Evolutionary conservation across 2,888 invertebrate species (phyloP).

Genomic region (Carpatolechia fugitivella): DNA sequence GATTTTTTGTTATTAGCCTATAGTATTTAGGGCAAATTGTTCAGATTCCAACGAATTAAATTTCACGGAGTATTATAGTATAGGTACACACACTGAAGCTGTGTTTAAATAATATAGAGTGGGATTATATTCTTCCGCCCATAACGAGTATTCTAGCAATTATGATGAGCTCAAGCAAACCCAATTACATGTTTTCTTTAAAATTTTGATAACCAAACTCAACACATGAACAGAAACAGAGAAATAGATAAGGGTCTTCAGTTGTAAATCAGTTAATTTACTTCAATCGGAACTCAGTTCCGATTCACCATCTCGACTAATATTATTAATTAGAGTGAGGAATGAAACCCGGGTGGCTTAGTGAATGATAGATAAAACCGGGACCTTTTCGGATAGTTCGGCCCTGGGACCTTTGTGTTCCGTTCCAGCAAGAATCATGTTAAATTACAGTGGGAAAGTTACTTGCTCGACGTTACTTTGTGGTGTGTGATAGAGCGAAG

Average conservation of each 20-base stretch:
- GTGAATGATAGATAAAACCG: slow-evolving; percentile 6
- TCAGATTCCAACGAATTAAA: no score
- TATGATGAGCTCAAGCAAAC: no score
- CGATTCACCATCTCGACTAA: background rate
- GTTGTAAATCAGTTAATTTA: background rate
- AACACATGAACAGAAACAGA: no score
- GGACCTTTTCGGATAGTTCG: slow-evolving; percentile 6
- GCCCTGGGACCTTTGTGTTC: slow-evolving; percentile 5
- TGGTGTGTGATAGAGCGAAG: background rate
- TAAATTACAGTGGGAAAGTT: background rate
- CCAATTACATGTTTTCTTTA: no score
- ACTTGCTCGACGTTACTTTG: background rate
- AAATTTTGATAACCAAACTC: no score
- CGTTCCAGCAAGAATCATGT: background rate
- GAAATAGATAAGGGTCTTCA: background rate
- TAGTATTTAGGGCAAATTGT: no score
- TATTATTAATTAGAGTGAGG: slow-evolving; percentile 2
- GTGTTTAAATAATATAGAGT: no score
- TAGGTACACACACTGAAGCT: no score
- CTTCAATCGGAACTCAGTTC: background rate
- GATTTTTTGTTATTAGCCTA: no score
- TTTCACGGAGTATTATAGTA: no score
- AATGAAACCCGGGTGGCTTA: background rate
- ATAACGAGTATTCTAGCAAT: no score
- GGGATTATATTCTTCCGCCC: no score